A percentile compares a stretch with the other conserved stretches of the same genome.
Conservation (phyloP, 1,140 invertebrate species). For the Hyposmocoma kahamanoa region DNA sequence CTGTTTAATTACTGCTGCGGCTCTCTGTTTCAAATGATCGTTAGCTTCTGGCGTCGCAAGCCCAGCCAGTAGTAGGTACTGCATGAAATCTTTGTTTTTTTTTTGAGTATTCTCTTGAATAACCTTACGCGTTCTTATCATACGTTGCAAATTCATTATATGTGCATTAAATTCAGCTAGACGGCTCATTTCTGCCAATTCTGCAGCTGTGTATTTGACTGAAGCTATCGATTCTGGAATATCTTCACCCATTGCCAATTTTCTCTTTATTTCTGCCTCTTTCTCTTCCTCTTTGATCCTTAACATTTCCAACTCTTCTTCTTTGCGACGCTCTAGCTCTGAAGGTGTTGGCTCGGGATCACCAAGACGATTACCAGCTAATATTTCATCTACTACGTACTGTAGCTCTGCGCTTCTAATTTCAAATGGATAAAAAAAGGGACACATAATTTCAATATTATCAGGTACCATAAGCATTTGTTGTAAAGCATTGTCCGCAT, state of each 20-base stretch:
- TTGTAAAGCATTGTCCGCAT: conserved; percentile 55
- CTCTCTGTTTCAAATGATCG: conserved; percentile 32
- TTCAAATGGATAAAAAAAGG: conserved; percentile 62
- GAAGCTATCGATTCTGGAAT: conserved; percentile 25
- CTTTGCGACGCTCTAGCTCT: conserved; percentile 39
- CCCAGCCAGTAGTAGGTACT: conserved; percentile 58
- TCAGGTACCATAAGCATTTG: conserved; percentile 53
- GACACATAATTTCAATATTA: conserved; percentile 51
- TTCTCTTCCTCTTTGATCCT: conserved; percentile 31
- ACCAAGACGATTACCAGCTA: conserved; percentile 53
- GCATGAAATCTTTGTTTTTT: conserved; percentile 45
- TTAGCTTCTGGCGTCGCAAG: conserved; percentile 41
- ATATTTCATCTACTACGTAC: conserved; percentile 56
- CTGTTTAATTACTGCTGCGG: conserved; percentile 40
- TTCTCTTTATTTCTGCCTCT: conserved; percentile 43
- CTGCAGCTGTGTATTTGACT: conserved; percentile 30
- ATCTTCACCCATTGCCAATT: conserved; percentile 43
- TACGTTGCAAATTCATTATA: conserved; percentile 52
- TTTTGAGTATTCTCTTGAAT: conserved; percentile 33
- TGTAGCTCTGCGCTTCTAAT: conserved; percentile 56
- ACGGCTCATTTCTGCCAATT: conserved; percentile 32
- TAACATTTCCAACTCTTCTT: conserved; percentile 40
- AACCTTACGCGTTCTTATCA: conserved; percentile 44
- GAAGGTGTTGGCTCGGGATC: conserved; percentile 53
- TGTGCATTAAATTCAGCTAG: conserved; percentile 44